These are phyloP conservation scores for Calephelis virginiensis DNA, from an alignment of 1,140 invertebrate species.

Conservation along the genomic window DNA sequence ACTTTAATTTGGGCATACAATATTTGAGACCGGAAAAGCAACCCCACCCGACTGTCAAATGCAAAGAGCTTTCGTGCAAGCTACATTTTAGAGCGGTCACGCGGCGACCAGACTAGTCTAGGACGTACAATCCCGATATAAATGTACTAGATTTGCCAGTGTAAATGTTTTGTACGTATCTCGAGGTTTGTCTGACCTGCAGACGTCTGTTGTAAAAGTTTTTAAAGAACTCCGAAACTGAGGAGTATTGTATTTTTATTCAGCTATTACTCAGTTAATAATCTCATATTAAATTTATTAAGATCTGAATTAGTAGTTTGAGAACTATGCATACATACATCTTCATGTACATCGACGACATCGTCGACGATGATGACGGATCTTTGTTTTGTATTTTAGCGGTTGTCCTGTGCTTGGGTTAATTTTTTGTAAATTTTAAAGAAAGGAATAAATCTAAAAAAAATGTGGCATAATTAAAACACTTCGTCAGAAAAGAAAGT, in stretches of 20 bases:
- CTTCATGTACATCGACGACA: no score
- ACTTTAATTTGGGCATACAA: conserved; percentile 56
- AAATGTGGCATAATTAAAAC: no score
- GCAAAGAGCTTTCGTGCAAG: conserved; percentile 63
- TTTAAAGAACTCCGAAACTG: not conserved
- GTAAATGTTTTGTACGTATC: conserved; percentile 2
- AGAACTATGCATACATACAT: no score
- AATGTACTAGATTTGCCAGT: conserved; percentile 25
- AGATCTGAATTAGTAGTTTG: no score
- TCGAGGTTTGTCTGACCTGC: not conserved
- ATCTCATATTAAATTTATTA: no score
- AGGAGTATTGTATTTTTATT: not conserved
- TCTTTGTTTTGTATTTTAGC: no score
- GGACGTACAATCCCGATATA: conserved; percentile 29
- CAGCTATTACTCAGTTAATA: not conserved
- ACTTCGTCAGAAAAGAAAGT: no score
- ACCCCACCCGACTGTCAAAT: conserved; percentile 52
- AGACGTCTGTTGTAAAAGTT: not conserved
- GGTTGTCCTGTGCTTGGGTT: no score
- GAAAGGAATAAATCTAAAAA: no score
- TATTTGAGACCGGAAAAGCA: conserved; percentile 53
- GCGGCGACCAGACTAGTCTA: conserved; percentile 41
- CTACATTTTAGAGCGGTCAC: conserved; percentile 57
- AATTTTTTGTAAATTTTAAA: no score
- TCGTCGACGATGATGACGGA: no score